Conservation (phyloP, 2,113 vertebrate genomes). For the Castor canadensis region DNA sequence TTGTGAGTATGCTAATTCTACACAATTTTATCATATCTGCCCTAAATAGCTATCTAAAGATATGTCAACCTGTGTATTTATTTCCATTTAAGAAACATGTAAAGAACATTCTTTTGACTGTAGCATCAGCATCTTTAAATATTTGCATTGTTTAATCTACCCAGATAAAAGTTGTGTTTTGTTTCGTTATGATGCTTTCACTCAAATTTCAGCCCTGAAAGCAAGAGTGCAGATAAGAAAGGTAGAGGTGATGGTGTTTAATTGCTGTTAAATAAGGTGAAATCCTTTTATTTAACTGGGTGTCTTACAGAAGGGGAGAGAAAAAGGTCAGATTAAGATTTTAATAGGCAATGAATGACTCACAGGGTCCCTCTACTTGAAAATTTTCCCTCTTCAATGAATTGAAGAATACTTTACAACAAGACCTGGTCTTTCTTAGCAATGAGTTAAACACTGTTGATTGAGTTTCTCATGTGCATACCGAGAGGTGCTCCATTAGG, state of each 20-base stretch:
- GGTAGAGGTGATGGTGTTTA: not conserved
- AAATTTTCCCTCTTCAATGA: not conserved
- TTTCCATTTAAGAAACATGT: not conserved
- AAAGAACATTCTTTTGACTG: not conserved
- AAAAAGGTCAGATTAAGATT: not conserved
- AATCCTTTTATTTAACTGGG: not conserved
- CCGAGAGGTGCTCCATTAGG: not conserved
- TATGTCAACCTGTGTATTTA: not conserved
- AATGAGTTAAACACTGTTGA: not conserved
- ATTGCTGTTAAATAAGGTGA: not conserved
- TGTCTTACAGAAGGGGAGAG: no score
- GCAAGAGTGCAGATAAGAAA: not conserved
- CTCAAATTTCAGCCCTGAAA: not conserved
- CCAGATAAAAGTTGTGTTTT: not conserved
- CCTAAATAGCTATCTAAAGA: no score
- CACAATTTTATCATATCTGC: not conserved
- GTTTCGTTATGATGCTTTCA: not conserved
- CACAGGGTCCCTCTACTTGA: not conserved
- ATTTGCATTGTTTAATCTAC: constrained; percentile 14
- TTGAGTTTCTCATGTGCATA: no score
- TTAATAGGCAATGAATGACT: not conserved
- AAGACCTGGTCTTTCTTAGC: not conserved
- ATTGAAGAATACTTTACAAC: not conserved
- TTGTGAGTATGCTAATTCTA: not conserved
- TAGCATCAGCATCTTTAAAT: not conserved